Evolutionary conservation across 2,888 invertebrate species (phyloP).

Genomic region (Anarsia innoxiella): DNA sequence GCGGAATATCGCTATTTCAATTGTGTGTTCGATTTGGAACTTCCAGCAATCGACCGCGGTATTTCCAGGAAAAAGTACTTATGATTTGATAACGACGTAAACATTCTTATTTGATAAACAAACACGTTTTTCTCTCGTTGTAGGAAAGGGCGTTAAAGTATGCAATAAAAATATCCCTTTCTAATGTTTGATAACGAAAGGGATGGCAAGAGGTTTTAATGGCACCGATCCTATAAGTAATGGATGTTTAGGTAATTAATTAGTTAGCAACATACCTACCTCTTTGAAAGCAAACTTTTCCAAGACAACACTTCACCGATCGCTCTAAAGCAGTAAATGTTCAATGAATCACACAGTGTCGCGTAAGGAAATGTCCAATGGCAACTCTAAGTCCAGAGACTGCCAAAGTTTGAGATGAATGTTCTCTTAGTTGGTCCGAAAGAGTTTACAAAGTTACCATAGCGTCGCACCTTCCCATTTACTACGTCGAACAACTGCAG

Average conservation of each 20-base stretch:
- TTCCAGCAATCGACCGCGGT: too few relatives aligned
- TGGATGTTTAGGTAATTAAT: too few relatives aligned
- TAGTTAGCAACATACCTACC: not conserved
- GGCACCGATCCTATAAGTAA: too few relatives aligned
- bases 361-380: not conserved
- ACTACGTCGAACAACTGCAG: conserved; percentile 35
- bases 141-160: too few relatives aligned
- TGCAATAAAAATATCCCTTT: too few relatives aligned
- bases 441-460: conserved; percentile 42
- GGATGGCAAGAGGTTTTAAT: too few relatives aligned
- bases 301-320: not conserved
- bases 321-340: conserved; percentile 9
- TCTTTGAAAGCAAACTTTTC: not conserved
- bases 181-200: too few relatives aligned
- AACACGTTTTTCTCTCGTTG: too few relatives aligned
- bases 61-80: too few relatives aligned
- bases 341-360: conserved; percentile 29
- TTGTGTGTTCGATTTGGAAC: too few relatives aligned
- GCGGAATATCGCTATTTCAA: not conserved
- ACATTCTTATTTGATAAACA: too few relatives aligned
- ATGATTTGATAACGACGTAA: too few relatives aligned
- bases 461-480: conserved; percentile 30
- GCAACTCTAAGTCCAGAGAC: not conserved
- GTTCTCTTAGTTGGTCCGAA: conserved; percentile 47
- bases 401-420: conserved; percentile 55